A percentile compares a stretch with the other conserved stretches of the same genome.
These are phyloP conservation scores for Galendromus occidentalis DNA, from an alignment of 1,140 invertebrate species.

Conservation along the genomic window DNA sequence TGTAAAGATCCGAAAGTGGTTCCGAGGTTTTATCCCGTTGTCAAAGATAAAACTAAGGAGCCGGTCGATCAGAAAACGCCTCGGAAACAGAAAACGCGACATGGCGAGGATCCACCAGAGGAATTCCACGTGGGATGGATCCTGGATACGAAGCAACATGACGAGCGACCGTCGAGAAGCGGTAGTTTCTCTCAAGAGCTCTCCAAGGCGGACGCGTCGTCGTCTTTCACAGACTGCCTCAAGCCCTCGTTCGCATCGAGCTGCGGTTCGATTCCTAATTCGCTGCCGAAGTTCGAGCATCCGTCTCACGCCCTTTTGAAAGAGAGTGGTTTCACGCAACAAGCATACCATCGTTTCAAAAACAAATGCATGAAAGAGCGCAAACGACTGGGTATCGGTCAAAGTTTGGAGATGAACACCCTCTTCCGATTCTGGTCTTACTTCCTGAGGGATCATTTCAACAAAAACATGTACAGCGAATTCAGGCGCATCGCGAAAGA, in stretches of 20 bases:
- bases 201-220: conserved; percentile 16
- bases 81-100: conserved; percentile 70
- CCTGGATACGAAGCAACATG: conserved; percentile 67
- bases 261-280: conserved; percentile 37
- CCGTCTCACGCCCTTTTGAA: conserved; percentile 84
- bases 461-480: conserved; percentile 93
- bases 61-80: conserved; percentile 35
- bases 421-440: conserved; percentile 98
- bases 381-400: conserved; percentile 70
- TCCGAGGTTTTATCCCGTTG: conserved; percentile 77
- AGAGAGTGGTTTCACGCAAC: conserved; percentile 92
- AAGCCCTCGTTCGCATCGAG: conserved; percentile 18
- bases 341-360: conserved; percentile 85
- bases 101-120: conserved; percentile 76
- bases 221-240: background rate
- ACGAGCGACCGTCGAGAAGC: conserved; percentile 46
- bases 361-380: conserved; percentile 80
- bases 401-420: conserved; percentile 91
- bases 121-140: conserved; percentile 96
- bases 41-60: conserved; percentile 46
- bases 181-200: conserved; percentile 22
- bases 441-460: conserved; percentile 94
- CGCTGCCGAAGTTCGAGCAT: conserved; percentile 78
- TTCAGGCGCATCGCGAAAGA: conserved; percentile 73
- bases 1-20: conserved; percentile 25